phyloP scores from a whole-genome alignment of 2,888 invertebrate genomes.

The Heliothis peltigera region DNA sequence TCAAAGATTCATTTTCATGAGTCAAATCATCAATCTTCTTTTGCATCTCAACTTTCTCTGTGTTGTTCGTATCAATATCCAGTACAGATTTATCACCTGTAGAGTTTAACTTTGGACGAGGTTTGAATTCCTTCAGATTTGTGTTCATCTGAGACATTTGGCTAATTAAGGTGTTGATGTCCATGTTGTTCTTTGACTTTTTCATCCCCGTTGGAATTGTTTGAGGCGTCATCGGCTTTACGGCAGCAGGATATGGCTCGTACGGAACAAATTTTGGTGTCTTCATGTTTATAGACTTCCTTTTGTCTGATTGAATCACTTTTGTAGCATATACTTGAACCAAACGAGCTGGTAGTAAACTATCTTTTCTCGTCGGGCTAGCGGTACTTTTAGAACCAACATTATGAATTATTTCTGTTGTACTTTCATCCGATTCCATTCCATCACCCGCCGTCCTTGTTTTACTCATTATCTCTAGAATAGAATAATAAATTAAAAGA shows the following conservation, averaged over 20 bases:
- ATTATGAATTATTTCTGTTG: conserved; percentile 68
- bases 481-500: conserved; percentile 22
- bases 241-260: conserved; percentile 96
- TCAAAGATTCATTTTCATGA: conserved; percentile 92
- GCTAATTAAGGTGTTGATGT: conserved; percentile 91
- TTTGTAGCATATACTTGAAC: conserved; percentile 90
- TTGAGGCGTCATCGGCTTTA: conserved; percentile 93
- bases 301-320: conserved; percentile 89
- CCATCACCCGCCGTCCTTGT: conserved; percentile 94
- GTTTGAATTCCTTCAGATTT: conserved; percentile 90
- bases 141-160: conserved; percentile 93
- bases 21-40: conserved; percentile 91
- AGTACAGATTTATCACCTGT: conserved; percentile 74
- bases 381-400: conserved; percentile 45
- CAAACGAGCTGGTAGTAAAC: conserved; percentile 73
- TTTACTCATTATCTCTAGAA: conserved; percentile 82
- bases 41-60: conserved; percentile 88
- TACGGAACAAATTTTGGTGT: conserved; percentile 96
- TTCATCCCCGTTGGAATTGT: conserved; percentile 80
- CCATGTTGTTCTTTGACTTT: conserved; percentile 90
- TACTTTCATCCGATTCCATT: conserved; percentile 91
- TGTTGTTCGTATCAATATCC: conserved; percentile 69
- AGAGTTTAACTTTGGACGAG: conserved; percentile 79
- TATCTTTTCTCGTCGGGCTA: conserved; percentile 67
- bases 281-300: conserved; percentile 89